Evolutionary conservation across 2,888 invertebrate genomes (phyloP).

Genomic region (Tiphia femorata): DNA sequence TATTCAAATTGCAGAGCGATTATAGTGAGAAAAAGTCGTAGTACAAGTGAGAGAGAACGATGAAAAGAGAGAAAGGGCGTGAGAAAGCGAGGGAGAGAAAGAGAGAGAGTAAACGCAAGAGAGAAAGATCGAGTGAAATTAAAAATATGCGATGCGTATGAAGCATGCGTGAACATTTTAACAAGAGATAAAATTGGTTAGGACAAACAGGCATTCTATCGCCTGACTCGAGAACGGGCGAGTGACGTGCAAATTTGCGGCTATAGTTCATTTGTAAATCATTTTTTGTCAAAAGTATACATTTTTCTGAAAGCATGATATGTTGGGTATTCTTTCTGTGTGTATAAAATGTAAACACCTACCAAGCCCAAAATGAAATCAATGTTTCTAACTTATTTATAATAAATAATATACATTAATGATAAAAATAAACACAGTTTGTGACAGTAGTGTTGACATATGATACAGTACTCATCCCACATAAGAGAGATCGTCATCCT

Average conservation of each 20-base stretch:
- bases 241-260: constrained; percentile 62
- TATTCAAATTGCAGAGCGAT: constrained; percentile 30
- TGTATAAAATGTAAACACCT: constrained; percentile 69
- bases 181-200: constrained; percentile 26
- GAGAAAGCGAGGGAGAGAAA: constrained; percentile 4
- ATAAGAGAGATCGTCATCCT: no score
- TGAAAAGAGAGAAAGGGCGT: constrained; percentile 2
- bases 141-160: constrained; percentile 18
- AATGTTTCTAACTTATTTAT: constrained; percentile 70
- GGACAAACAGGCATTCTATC: constrained; percentile 29
- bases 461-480: constrained; percentile 27
- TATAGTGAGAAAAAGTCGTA: constrained; percentile 25
- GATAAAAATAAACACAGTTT: constrained; percentile 65
- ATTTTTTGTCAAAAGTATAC: constrained; percentile 72
- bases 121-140: constrained; percentile 8
- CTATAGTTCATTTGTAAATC: constrained; percentile 73
- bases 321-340: constrained; percentile 66
- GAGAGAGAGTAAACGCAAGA: constrained; percentile 8
- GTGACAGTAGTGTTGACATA: constrained; percentile 50
- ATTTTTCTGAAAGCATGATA: constrained; percentile 68
- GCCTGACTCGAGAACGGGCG: constrained; percentile 37
- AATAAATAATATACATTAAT: constrained; percentile 69
- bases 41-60: constrained; percentile 10
- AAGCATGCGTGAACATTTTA: constrained; percentile 33
- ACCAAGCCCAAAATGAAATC: constrained; percentile 63